Evolutionary conservation across 53 echinoderm and acorn worm species (phyloP).

Genomic region (Paracentrotus lividus): DNA sequence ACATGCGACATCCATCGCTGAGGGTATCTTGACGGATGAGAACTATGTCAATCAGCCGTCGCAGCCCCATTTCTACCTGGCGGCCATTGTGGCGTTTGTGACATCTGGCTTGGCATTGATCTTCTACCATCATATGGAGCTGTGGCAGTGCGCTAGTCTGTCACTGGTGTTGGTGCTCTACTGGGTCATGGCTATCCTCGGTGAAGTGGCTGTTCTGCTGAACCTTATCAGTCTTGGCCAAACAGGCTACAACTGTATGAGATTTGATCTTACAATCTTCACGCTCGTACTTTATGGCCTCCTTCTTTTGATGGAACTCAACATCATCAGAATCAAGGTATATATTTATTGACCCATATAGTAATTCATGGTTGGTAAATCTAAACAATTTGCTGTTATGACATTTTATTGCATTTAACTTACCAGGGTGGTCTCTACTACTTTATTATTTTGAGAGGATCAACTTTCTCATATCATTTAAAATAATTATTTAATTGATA

Average conservation of each 20-base stretch:
- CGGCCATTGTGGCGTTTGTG: constrained; percentile 76
- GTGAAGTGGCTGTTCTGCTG: constrained; percentile 70
- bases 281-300: constrained; percentile 71
- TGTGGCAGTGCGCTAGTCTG: constrained; percentile 81
- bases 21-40: constrained; percentile 87
- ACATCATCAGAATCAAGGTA: constrained; percentile 78
- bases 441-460: too few relatives aligned
- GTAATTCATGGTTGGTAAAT: too few relatives aligned
- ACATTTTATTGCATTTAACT: too few relatives aligned
- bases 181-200: constrained; percentile 72
- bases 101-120: constrained; percentile 76
- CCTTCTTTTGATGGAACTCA: constrained; percentile 78
- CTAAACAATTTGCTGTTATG: too few relatives aligned
- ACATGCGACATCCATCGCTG: constrained; percentile 76
- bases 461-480: not conserved
- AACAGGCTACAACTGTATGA: constrained; percentile 67
- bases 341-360: not conserved
- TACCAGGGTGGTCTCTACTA: too few relatives aligned
- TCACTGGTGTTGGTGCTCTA: constrained; percentile 76
- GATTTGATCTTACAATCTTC: constrained; percentile 79
- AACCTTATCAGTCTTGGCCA: constrained; percentile 70
- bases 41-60: constrained; percentile 77
- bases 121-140: constrained; percentile 89
- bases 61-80: constrained; percentile 94
- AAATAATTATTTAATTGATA: too few relatives aligned